phyloP scores from a whole-genome alignment of 2,888 invertebrate genomes.

The Norana najaformis region DNA sequence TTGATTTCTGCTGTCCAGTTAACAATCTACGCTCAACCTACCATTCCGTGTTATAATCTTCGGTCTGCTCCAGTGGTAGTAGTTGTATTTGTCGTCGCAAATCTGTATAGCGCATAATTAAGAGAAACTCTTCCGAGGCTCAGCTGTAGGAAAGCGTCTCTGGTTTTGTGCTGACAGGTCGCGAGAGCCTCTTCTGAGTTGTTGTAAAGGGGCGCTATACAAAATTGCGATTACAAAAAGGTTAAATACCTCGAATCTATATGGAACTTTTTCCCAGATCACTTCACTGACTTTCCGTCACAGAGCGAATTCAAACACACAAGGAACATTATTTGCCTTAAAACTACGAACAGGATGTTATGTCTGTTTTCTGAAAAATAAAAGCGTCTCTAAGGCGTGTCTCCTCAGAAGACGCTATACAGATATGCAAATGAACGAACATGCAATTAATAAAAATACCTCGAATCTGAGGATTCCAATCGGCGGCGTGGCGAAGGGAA shows the following conservation, averaged over 20 bases:
- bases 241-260: background rate
- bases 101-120: too few relatives aligned
- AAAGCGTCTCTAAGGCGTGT: background rate
- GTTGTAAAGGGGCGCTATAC: too few relatives aligned
- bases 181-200: too few relatives aligned
- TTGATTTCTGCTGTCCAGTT: too few relatives aligned
- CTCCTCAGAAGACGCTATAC: background rate
- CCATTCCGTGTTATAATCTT: too few relatives aligned
- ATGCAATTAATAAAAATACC: conserved; percentile 14
- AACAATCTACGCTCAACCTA: too few relatives aligned
- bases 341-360: background rate
- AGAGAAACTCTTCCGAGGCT: too few relatives aligned
- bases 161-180: too few relatives aligned
- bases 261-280: background rate
- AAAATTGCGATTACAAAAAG: too few relatives aligned
- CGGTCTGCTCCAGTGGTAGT: too few relatives aligned
- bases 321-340: background rate
- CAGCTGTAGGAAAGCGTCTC: too few relatives aligned
- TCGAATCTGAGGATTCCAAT: conserved; percentile 36
- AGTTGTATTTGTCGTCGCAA: too few relatives aligned
- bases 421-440: background rate
- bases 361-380: background rate
- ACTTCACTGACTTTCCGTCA: background rate
- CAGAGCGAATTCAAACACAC: background rate
- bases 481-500: conserved; percentile 38